Base-by-base conservation (phyloP, 2,888 invertebrate species). In the Noctuana brunneofusca region DNA sequence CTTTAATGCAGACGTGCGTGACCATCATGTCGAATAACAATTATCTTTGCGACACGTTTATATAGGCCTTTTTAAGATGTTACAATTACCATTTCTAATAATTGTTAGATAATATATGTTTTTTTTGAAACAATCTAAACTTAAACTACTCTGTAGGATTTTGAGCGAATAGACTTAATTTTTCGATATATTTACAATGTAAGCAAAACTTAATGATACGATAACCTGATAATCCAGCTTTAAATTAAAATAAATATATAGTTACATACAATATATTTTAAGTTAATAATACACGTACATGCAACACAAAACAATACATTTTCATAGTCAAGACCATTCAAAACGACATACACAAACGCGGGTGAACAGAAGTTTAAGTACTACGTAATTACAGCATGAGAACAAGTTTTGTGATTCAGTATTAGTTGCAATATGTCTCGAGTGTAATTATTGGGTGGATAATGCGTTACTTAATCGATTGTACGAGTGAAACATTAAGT, bases 261-360 rank as follows among this genome's bases (percentile, higher is more conserved):
- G n/a, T 27, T 18, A 52, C 30, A 18, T 52, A 48, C 20, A 30
- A 46, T 49, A 30, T 4, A 24, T 24, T 58, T 43, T 8, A 30
- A 18, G 50, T 22, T 54, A 57, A 58, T 60, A 46, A 58, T 65
- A 65, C 50, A 64, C 64, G 24, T 56, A 56, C 69, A 69, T 69
- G 69, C 68, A 67, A 62, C 58, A 67, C 60, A 67, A 60, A 67
- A 55, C 54, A 65, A 38, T 57, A 59, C 50, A 64, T 57, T 65
- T n/a, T 63, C 54, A 66, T 50, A 65, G 63, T 64, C 65, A 65
- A 64, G 57, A 57, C 58, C 65, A 66, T 69, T 67, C 68, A 64
- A 59, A 54, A 60, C 63, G 60, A 68, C 62, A 64, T 63, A 58
- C 59, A 64, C 48, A 65, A 53, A 53, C 59, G 43, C 30, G 30